Percentiles rank a stretch among this genome's conserved stretches.
Conservation (phyloP, 1,140 invertebrate species). For the Brachionus manjavacas region DNA sequence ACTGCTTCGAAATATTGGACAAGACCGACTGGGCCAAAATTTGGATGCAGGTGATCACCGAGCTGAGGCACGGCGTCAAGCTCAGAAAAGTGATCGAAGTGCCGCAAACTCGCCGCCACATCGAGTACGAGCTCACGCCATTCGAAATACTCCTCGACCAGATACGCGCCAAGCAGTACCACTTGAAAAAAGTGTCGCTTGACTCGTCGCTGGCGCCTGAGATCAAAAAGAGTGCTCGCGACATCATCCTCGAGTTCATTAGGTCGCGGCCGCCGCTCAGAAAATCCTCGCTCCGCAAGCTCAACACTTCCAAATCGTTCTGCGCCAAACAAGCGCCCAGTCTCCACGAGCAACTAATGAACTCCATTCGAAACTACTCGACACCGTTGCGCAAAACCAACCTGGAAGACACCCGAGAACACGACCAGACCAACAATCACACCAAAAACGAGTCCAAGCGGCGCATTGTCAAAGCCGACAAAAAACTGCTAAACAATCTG, state of each 20-base stretch:
- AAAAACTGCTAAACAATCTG: constrained; percentile 12
- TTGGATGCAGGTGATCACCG: constrained; percentile 91
- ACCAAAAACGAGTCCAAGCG: constrained; percentile 47
- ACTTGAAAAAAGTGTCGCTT: constrained; percentile 63
- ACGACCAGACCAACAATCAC: constrained; percentile 18
- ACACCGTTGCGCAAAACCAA: constrained; percentile 28
- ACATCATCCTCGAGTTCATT: constrained; percentile 90
- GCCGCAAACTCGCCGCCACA: constrained; percentile 58
- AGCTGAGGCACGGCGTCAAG: constrained; percentile 76
- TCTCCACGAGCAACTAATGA: constrained; percentile 65
- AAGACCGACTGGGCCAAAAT: constrained; percentile 65
- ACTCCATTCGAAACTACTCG: constrained; percentile 74
- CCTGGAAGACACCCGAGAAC: neutral
- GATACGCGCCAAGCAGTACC: constrained; percentile 79
- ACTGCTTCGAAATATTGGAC: constrained; percentile 37
- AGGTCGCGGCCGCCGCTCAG: constrained; percentile 83
- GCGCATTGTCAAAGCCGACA: constrained; percentile 24
- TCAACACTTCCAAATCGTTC: constrained; percentile 65
- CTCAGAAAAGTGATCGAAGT: constrained; percentile 74
- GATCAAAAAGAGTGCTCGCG: constrained; percentile 86
- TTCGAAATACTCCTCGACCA: constrained; percentile 96
- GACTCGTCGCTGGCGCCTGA: constrained; percentile 74
- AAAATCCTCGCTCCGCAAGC: constrained; percentile 44
- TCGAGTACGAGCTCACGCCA: constrained; percentile 89
- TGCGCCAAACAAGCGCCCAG: neutral